Evolutionary conservation across 2,888 invertebrate genomes (phyloP).

Genomic region (Dusona sp.): DNA sequence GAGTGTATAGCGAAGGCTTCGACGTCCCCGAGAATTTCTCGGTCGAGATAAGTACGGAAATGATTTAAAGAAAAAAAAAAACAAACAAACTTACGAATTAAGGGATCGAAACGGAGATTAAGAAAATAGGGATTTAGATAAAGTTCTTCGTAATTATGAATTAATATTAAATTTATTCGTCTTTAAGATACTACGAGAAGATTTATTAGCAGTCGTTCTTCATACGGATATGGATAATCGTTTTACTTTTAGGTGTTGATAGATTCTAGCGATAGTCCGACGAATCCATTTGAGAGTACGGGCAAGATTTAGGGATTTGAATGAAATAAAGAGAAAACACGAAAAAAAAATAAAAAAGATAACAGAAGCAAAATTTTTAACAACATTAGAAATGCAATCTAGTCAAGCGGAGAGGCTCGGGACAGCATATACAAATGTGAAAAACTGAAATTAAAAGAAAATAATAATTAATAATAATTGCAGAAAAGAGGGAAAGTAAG

Average conservation of each 20-base stretch:
- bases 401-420: constrained; percentile 80
- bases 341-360: constrained; percentile 32
- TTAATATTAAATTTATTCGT: constrained; percentile 72
- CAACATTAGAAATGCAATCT: constrained; percentile 83
- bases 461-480: constrained; percentile 39
- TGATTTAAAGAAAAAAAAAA: constrained; percentile 44
- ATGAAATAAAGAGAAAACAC: background rate
- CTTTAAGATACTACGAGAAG: constrained; percentile 66
- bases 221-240: constrained; percentile 77
- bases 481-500: background rate
- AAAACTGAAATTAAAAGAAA: constrained; percentile 42
- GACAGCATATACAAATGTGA: constrained; percentile 68
- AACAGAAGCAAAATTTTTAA: constrained; percentile 52
- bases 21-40: constrained; percentile 52
- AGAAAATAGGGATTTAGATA: constrained; percentile 58
- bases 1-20: constrained; percentile 70
- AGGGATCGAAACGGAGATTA: constrained; percentile 25
- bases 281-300: constrained; percentile 61
- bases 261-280: constrained; percentile 79
- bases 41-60: constrained; percentile 20
- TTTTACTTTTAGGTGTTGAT: constrained; percentile 83
- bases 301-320: constrained; percentile 61
- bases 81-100: background rate
- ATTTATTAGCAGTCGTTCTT: constrained; percentile 73
- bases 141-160: constrained; percentile 71